phyloP scores from a whole-genome alignment of 2,113 vertebrate species.

The Syngnathus typhle region DNA sequence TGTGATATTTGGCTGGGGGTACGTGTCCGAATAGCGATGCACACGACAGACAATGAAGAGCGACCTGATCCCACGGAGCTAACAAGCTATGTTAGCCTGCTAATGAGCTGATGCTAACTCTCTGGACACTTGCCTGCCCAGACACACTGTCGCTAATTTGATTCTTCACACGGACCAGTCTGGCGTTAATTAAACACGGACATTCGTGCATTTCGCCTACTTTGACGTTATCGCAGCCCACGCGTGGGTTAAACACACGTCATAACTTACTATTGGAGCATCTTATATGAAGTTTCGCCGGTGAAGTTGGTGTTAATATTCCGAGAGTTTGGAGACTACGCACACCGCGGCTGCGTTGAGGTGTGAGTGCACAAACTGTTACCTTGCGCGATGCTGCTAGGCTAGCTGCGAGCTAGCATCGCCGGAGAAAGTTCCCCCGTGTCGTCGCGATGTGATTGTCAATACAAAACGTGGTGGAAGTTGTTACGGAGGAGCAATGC shows the following conservation, averaged over 20 bases:
- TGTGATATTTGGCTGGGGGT: neutral
- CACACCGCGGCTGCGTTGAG: conserved; percentile 27
- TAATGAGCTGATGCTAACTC: conserved; percentile 48
- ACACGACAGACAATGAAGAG: conserved; percentile 62
- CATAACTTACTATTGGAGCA: neutral
- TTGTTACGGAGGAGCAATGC: conserved; percentile 11
- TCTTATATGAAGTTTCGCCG: conserved; percentile 36
- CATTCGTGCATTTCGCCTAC: neutral
- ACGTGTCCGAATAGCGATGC: conserved; percentile 56
- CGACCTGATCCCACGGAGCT: conserved; percentile 46
- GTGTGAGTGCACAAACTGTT: conserved; percentile 57
- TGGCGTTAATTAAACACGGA: conserved; percentile 27
- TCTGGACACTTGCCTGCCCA: conserved; percentile 52
- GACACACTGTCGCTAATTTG: conserved; percentile 49
- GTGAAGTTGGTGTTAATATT: conserved; percentile 49
- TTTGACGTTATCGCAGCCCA: neutral
- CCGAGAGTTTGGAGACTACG: conserved; percentile 40
- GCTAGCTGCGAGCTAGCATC: conserved; percentile 61
- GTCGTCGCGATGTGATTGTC: conserved; percentile 58
- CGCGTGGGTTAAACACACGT: neutral
- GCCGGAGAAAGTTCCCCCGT: conserved; percentile 64
- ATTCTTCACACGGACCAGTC: conserved; percentile 51
- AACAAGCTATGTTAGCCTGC: conserved; percentile 55
- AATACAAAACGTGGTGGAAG: conserved; percentile 20
- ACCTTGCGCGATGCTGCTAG: conserved; percentile 56